phyloP scores from a whole-genome alignment of 2,888 invertebrate genomes.

The Blomia tropicalis region DNA sequence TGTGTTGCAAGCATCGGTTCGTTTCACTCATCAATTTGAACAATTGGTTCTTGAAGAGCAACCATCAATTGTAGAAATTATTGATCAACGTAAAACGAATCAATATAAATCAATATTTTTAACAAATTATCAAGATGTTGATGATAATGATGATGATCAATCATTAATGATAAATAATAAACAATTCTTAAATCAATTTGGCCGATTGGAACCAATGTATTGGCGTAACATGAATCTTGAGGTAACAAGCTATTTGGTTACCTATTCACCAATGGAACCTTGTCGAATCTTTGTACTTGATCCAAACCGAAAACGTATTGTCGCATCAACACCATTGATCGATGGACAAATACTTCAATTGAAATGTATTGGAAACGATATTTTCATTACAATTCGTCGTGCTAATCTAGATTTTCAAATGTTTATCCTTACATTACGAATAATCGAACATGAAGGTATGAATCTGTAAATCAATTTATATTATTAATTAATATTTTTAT shows the following conservation, averaged over 20 bases:
- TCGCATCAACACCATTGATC: background rate
- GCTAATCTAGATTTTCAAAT: no score
- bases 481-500: no score
- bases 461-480: background rate
- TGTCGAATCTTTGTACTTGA: conserved; percentile 4
- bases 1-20: conserved; percentile 15
- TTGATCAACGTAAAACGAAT: background rate
- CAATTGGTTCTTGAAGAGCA: background rate
- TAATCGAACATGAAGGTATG: no score
- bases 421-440: no score
- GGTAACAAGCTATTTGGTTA: background rate
- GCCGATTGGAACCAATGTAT: background rate
- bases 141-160: background rate
- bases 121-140: background rate
- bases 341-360: background rate
- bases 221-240: background rate
- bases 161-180: background rate
- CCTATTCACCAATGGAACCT: background rate
- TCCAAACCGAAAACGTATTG: background rate
- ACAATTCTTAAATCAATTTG: background rate
- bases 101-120: background rate
- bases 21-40: conserved; percentile 21
- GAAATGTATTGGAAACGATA: conserved; percentile 4
- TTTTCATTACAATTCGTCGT: no score
- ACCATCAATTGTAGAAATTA: background rate